Conservation (phyloP, 2,113 vertebrate genomes). For the Capreolus pygargus region DNA sequence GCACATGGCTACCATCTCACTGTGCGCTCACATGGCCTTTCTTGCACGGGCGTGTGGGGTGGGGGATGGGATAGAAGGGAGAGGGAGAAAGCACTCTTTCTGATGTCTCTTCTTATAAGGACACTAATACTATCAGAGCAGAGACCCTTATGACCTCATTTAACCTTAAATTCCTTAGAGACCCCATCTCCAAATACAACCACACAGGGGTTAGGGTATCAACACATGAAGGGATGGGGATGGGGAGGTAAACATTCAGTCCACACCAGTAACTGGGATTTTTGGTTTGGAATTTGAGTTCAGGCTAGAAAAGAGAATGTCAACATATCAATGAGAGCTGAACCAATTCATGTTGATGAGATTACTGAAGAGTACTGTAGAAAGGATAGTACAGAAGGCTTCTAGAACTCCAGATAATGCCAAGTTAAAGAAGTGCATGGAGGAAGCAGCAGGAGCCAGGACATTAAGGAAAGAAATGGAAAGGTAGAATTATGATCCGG, state of each 20-base stretch:
- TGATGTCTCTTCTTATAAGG: background rate
- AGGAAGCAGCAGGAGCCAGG: background rate
- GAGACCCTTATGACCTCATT: background rate
- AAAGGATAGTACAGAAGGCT: background rate
- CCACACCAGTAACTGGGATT: background rate
- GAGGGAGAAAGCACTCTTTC: background rate
- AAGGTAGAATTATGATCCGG: background rate
- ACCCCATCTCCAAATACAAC: background rate
- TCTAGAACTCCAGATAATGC: background rate
- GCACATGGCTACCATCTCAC: background rate
- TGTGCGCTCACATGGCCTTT: background rate
- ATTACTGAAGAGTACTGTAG: background rate
- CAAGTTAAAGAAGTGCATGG: background rate
- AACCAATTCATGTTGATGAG: background rate
- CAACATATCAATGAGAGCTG: background rate
- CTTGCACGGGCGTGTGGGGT: rapidly evolving
- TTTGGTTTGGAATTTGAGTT: background rate
- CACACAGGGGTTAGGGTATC: background rate
- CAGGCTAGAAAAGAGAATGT: background rate
- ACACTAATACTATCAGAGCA: background rate
- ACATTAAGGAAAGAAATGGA: background rate
- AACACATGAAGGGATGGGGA: background rate
- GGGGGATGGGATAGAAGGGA: rapidly evolving
- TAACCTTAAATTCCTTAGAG: background rate
- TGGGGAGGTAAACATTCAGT: background rate